A percentile compares a stretch with the other conserved stretches of the same genome.
These are phyloP conservation scores for Sinodicranocentrus sp. DNA, from an alignment of 2,888 invertebrate species.

Conservation along the genomic window DNA sequence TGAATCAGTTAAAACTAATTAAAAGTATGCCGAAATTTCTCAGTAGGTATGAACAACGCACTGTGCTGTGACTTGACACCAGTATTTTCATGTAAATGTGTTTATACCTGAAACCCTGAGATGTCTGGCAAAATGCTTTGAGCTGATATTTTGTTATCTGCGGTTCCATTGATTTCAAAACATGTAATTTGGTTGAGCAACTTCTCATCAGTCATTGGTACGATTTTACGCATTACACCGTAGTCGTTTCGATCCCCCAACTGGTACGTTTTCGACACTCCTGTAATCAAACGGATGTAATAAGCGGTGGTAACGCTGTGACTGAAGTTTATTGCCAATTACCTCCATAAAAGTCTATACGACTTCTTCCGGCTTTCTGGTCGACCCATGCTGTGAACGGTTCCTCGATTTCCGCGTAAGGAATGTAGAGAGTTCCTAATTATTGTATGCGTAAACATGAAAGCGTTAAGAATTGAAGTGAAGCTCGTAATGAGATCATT, in stretches of 20 bases:
- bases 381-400: slow-evolving; percentile 96
- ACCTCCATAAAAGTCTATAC: slow-evolving; percentile 96
- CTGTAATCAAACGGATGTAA: slow-evolving; percentile 78
- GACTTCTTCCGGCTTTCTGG: slow-evolving; percentile 84
- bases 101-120: slow-evolving; percentile 84
- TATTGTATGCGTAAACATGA: too few relatives aligned
- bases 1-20: too few relatives aligned
- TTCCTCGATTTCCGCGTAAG: slow-evolving; percentile 91
- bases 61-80: too few relatives aligned
- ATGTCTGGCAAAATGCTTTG: slow-evolving; percentile 92
- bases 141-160: slow-evolving; percentile 82
- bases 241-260: slow-evolving; percentile 82
- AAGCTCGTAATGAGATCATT: too few relatives aligned
- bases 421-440: slow-evolving; percentile 85
- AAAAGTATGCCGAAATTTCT: too few relatives aligned
- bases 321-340: too few relatives aligned
- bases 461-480: too few relatives aligned
- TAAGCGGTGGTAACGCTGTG: too few relatives aligned
- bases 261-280: slow-evolving; percentile 95
- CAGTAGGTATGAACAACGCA: too few relatives aligned
- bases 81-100: too few relatives aligned
- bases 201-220: slow-evolving; percentile 89
- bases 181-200: slow-evolving; percentile 87
- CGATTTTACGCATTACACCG: slow-evolving; percentile 86
- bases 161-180: slow-evolving; percentile 89